These are phyloP conservation scores for Athalia circularis DNA, from an alignment of 2,888 invertebrate species.

Conservation along the genomic window DNA sequence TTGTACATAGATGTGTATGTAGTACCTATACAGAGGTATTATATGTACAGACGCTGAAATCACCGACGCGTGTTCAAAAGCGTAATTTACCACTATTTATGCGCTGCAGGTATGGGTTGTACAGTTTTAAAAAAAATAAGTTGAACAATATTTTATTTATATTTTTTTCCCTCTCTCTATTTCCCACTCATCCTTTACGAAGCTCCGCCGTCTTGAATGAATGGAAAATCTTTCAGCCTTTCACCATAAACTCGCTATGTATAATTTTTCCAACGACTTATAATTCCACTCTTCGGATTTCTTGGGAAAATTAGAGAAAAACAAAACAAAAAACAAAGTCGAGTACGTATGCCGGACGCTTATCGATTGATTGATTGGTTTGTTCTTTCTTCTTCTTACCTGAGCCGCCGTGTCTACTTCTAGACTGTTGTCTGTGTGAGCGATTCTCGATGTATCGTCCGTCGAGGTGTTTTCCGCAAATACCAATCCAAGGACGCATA, in stretches of 20 bases:
- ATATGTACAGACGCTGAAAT: slow-evolving; percentile 20
- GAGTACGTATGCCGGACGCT: too few relatives aligned
- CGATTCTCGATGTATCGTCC: slow-evolving; percentile 59
- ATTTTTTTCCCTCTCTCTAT: too few relatives aligned
- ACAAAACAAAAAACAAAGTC: too few relatives aligned
- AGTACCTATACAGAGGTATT: background rate
- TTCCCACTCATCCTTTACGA: too few relatives aligned
- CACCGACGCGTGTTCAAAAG: slow-evolving; percentile 32
- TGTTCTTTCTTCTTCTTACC: slow-evolving; percentile 56
- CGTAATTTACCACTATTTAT: slow-evolving; percentile 33
- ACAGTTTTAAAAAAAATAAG: background rate
- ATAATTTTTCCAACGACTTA: too few relatives aligned
- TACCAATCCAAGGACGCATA: slow-evolving; percentile 66
- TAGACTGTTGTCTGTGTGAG: slow-evolving; percentile 56
- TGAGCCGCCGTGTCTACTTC: slow-evolving; percentile 61
- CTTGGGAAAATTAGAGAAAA: too few relatives aligned
- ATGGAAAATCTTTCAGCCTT: too few relatives aligned
- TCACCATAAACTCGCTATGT: too few relatives aligned
- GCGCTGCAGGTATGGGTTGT: slow-evolving; percentile 9
- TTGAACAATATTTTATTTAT: too few relatives aligned
- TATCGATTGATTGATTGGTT: too few relatives aligned
- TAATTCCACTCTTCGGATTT: too few relatives aligned
- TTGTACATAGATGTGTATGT: background rate
- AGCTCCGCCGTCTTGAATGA: too few relatives aligned
- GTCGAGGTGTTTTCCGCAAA: slow-evolving; percentile 69